Conservation (phyloP, 2,113 vertebrate genomes). For the Speoplatyrhinus poulsoni region DNA sequence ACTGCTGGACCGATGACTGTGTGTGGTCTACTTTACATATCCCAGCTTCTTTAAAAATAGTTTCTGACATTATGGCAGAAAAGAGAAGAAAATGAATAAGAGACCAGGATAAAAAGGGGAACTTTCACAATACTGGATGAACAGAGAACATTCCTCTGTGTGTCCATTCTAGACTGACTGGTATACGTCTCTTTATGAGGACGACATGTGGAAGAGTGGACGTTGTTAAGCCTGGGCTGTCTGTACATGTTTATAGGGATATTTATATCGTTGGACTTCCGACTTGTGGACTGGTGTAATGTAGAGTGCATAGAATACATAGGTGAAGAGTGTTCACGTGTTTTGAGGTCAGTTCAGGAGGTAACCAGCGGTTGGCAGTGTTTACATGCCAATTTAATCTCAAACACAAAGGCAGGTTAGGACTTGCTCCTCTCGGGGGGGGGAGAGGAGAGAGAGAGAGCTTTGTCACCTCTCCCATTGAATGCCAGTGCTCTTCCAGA, state of each 20-base stretch:
- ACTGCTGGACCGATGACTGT: too few species aligned
- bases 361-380: constrained; percentile 16
- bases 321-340: too few species aligned
- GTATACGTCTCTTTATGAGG: too few species aligned
- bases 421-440: constrained; percentile 22
- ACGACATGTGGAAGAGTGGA: too few species aligned
- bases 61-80: too few species aligned
- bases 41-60: too few species aligned
- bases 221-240: too few species aligned
- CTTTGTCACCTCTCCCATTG: too few species aligned
- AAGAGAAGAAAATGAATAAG: constrained; percentile 10
- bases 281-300: too few species aligned
- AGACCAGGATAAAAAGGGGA: constrained; percentile 49
- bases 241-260: background rate
- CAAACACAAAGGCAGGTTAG: constrained; percentile 28
- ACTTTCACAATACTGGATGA: constrained; percentile 56
- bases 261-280: too few species aligned
- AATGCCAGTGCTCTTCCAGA: too few species aligned
- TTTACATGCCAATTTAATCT: constrained; percentile 26
- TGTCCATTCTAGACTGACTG: constrained; percentile 32
- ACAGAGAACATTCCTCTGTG: constrained; percentile 2
- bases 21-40: too few species aligned
- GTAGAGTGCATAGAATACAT: background rate
- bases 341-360: background rate
- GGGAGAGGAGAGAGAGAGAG: constrained; percentile 5